Evolutionary conservation across 2,113 vertebrate genomes (phyloP).

Genomic region (Bettongia penicillata): DNA sequence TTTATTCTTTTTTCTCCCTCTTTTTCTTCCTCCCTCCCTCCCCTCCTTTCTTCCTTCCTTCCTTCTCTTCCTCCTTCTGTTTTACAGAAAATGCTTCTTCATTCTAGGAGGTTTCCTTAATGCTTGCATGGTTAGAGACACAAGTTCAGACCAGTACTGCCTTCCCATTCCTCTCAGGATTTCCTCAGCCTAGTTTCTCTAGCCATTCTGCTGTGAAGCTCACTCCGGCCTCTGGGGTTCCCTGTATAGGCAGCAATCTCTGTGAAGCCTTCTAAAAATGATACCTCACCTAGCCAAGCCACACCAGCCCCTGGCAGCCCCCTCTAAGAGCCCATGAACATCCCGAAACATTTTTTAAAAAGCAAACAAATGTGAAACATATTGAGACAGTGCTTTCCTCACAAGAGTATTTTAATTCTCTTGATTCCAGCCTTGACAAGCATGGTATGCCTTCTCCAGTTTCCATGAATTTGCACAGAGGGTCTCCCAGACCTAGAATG

Average conservation of each 20-base stretch:
- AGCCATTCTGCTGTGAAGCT: neutral
- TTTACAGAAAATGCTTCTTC: neutral
- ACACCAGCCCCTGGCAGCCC: neutral
- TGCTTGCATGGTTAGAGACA: neutral
- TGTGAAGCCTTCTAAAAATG: neutral
- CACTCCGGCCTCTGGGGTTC: neutral
- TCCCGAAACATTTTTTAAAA: slow-evolving; percentile 17
- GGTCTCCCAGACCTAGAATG: neutral
- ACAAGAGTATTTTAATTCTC: neutral
- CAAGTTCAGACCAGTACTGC: neutral
- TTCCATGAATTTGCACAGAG: neutral
- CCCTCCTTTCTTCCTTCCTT: too few species aligned
- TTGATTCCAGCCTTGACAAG: neutral
- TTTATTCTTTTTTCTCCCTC: neutral
- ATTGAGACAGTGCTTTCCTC: neutral
- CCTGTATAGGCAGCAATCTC: neutral
- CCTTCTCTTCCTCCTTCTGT: neutral
- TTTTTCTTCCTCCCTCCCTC: too few species aligned
- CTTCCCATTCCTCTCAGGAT: neutral
- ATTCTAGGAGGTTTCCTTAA: neutral
- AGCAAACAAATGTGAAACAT: neutral
- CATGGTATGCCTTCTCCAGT: neutral
- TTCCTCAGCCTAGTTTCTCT: neutral
- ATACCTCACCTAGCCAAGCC: neutral
- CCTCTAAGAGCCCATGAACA: neutral